Evolutionary conservation across 53 echinoderm and acorn worm genomes (phyloP).

Genomic region (Pentamera pediparva): DNA sequence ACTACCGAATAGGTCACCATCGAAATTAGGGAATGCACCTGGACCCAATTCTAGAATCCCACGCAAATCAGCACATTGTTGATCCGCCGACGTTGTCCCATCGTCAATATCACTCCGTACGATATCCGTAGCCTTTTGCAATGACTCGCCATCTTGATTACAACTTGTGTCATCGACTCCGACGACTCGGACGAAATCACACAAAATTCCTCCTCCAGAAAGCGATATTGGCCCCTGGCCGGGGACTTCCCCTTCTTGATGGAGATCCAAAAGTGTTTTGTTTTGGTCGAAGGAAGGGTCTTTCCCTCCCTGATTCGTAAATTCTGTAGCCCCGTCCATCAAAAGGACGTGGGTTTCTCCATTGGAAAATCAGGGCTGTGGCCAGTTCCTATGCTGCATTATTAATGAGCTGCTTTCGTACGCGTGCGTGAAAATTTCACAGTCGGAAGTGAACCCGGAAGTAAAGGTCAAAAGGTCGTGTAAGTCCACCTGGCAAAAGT

Average conservation of each 20-base stretch:
- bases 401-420: background rate
- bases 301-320: constrained; percentile 70
- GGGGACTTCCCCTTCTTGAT: constrained; percentile 31
- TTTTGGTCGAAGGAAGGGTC: constrained; percentile 41
- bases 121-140: constrained; percentile 22
- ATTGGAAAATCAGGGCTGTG: constrained; percentile 60
- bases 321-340: constrained; percentile 92
- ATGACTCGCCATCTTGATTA: constrained; percentile 35
- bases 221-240: background rate
- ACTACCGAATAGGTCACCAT: constrained; percentile 22
- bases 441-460: too few species aligned
- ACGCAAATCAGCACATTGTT: constrained; percentile 1
- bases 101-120: constrained; percentile 13
- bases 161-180: background rate
- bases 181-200: constrained; percentile 8
- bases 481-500: constrained; percentile 29
- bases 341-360: constrained; percentile 89
- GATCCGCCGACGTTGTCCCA: background rate
- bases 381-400: constrained; percentile 12
- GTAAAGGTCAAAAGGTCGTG: constrained; percentile 2
- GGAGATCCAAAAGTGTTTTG: constrained; percentile 26
- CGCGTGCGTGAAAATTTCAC: constrained; percentile 3
- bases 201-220: constrained; percentile 22
- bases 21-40: constrained; percentile 4
- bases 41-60: constrained; percentile 13